Conservation (phyloP, 2,888 invertebrate genomes). For the Stegophylla sp. region DNA sequence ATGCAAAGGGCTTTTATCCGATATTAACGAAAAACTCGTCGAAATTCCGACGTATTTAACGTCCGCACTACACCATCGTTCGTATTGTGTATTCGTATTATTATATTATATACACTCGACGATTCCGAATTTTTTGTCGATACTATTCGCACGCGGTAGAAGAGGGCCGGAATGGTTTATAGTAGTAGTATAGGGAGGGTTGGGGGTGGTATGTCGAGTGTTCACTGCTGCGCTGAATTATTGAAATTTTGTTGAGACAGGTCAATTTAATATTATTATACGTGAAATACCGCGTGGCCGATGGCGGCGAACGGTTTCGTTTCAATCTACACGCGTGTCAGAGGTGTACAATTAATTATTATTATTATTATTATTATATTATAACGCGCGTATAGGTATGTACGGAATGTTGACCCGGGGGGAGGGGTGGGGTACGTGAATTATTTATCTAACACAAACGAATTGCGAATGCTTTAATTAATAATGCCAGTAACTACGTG, state of each 20-base stretch:
- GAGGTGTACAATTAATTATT: slow-evolving; percentile 23
- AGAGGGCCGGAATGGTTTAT: too few species aligned
- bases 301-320: not conserved
- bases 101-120: not conserved
- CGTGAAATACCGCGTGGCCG: slow-evolving; percentile 14
- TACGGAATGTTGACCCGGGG: not conserved
- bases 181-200: not conserved
- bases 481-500: slow-evolving; percentile 25
- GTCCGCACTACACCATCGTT: not conserved
- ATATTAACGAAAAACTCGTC: slow-evolving; percentile 18
- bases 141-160: too few species aligned
- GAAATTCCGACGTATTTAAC: slow-evolving; percentile 11
- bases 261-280: slow-evolving; percentile 49
- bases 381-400: not conserved
- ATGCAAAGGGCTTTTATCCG: not conserved
- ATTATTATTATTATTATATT: too few species aligned
- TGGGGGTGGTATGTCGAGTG: not conserved
- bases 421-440: not conserved
- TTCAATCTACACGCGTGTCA: slow-evolving; percentile 3
- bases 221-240: slow-evolving; percentile 2
- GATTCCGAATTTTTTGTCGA: not conserved
- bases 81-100: too few species aligned
- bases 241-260: slow-evolving; percentile 36
- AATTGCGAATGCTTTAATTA: slow-evolving; percentile 38
- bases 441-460: slow-evolving; percentile 25